A percentile compares a stretch with the other conserved stretches of the same genome.
Conservation (phyloP, 2,797 vertebrate genomes). For the Hyperoplus lanceolatus region DNA sequence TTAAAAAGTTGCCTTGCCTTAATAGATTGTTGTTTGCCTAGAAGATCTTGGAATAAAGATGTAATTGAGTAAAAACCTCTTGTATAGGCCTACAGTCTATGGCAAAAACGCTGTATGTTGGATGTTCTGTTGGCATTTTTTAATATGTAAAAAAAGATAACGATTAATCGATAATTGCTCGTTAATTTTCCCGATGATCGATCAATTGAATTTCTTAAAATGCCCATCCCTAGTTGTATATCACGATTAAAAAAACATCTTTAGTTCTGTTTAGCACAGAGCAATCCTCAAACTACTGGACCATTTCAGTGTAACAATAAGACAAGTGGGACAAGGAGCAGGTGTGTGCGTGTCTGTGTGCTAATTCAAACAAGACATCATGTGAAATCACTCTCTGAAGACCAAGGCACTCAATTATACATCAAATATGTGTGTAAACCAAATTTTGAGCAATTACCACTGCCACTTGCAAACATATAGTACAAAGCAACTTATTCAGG, state of each 20-base stretch:
- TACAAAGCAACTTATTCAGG: conserved; percentile 27
- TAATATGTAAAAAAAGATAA: too few relatives aligned
- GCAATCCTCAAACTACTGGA: conserved; percentile 19
- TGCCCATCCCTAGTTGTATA: too few relatives aligned
- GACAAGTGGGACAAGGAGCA: conserved; percentile 48
- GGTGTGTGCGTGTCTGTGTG: conserved; percentile 26
- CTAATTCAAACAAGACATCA: conserved; percentile 63
- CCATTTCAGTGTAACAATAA: conserved; percentile 34
- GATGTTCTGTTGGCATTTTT: too few relatives aligned
- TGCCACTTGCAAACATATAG: conserved; percentile 33
- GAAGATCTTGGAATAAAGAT: too few relatives aligned
- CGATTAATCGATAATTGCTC: too few relatives aligned
- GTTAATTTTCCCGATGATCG: too few relatives aligned
- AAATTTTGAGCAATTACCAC: conserved; percentile 40
- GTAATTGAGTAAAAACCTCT: too few relatives aligned
- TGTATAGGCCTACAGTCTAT: too few relatives aligned
- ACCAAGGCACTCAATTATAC: conserved; percentile 78
- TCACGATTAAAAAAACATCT: conserved; percentile 40
- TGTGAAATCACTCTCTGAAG: conserved; percentile 54
- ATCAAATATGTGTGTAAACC: conserved; percentile 55
- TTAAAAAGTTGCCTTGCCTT: too few relatives aligned
- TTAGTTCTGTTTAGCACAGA: conserved; percentile 37
- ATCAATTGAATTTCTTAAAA: too few relatives aligned
- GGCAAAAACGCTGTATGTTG: too few relatives aligned
- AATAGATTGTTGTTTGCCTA: too few relatives aligned